phyloP scores from a whole-genome alignment of 2,888 invertebrate genomes.

The Bugulina stolonifera region DNA sequence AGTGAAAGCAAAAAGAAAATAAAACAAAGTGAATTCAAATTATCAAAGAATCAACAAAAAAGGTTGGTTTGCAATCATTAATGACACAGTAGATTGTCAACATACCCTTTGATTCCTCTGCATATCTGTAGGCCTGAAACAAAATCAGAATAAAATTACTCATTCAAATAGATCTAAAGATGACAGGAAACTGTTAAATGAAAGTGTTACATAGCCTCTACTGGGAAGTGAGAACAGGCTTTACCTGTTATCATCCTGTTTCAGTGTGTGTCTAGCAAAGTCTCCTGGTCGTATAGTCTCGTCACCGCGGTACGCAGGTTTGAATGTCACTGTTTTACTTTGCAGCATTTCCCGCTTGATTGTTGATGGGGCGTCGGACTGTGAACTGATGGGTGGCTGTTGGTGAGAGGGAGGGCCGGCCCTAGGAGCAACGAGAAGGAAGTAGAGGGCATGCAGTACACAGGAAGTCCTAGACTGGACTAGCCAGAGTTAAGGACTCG shows the following conservation, averaged over 20 bases:
- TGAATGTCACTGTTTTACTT: slow-evolving; percentile 25
- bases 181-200: background rate
- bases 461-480: too few relatives aligned
- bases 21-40: too few relatives aligned
- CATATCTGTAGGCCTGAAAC: background rate
- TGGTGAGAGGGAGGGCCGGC: background rate
- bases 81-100: too few relatives aligned
- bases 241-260: background rate
- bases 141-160: background rate
- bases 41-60: too few relatives aligned
- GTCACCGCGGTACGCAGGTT: slow-evolving; percentile 22
- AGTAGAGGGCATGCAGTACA: too few relatives aligned
- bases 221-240: too few relatives aligned
- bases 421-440: too few relatives aligned
- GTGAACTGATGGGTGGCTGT: background rate
- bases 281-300: slow-evolving; percentile 6
- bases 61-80: too few relatives aligned
- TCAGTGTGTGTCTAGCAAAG: slow-evolving; percentile 1
- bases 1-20: too few relatives aligned
- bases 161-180: background rate
- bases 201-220: background rate
- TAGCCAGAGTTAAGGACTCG: too few relatives aligned
- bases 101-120: slow-evolving; percentile 10
- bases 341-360: slow-evolving; percentile 20
- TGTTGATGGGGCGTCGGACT: background rate